Conservation (phyloP, 2,888 invertebrate species). For the Hypercompe scribonia region DNA sequence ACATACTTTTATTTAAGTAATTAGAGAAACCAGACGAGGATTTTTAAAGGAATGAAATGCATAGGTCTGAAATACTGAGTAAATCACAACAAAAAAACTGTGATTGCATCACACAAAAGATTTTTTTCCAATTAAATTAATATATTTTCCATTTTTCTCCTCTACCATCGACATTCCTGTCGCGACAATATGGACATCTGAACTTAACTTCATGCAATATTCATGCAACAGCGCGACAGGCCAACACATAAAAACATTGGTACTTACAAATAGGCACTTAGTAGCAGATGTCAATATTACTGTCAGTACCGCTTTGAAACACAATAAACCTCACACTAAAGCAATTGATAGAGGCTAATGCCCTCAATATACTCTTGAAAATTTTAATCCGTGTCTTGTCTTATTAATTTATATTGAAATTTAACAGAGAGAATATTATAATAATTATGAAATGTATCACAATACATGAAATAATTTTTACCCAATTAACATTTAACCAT, state of each 20-base stretch:
- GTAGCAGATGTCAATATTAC: slow-evolving; percentile 10
- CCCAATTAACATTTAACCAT: too few species aligned
- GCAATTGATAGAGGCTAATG: not conserved
- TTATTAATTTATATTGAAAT: not conserved
- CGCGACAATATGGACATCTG: slow-evolving; percentile 2
- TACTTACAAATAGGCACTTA: slow-evolving; percentile 15
- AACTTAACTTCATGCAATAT: slow-evolving; percentile 12
- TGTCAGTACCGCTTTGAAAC: not conserved
- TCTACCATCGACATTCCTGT: not conserved
- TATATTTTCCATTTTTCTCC: not conserved
- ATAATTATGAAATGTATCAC: too few species aligned
- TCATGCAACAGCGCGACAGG: slow-evolving; percentile 6
- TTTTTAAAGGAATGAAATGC: too few species aligned
- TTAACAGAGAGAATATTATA: not conserved
- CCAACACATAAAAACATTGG: slow-evolving; percentile 10
- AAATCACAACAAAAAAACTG: not conserved
- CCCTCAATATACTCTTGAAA: not conserved
- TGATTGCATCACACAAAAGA: not conserved
- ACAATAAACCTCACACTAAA: not conserved
- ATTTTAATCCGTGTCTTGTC: not conserved
- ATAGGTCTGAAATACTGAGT: too few species aligned
- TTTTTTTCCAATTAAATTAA: not conserved
- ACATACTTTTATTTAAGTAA: too few species aligned
- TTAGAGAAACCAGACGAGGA: too few species aligned
- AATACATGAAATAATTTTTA: too few species aligned